Evolutionary conservation across 2,797 vertebrate species (phyloP).

Genomic region (Morelia viridis): DNA sequence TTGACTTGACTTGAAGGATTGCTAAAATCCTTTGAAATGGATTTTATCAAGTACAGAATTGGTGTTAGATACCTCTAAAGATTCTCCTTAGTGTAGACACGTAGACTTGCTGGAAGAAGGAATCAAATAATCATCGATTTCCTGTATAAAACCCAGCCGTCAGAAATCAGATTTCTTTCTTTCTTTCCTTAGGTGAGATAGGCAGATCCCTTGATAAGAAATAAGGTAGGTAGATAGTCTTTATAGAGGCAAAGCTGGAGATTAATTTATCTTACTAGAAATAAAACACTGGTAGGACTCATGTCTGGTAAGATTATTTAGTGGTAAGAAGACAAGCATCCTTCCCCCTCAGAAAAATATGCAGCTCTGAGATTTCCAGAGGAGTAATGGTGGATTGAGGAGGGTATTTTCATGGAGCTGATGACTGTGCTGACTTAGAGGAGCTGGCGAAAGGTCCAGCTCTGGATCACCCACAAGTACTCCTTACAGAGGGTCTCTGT

Average conservation of each 20-base stretch:
- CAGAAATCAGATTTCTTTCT: neutral
- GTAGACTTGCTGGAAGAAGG: neutral
- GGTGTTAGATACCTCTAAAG: neutral
- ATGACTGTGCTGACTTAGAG: no score
- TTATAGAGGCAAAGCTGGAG: neutral
- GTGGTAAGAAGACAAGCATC: neutral
- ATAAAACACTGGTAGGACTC: neutral
- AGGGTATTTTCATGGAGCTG: no score
- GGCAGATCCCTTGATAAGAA: neutral
- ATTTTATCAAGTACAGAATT: neutral
- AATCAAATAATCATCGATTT: neutral
- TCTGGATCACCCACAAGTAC: no score
- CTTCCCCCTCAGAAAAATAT: neutral
- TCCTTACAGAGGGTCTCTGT: no score
- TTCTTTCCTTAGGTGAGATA: neutral
- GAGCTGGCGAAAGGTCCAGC: no score
- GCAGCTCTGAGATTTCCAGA: neutral
- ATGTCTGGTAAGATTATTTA: neutral
- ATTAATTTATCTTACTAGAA: neutral
- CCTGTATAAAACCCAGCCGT: neutral
- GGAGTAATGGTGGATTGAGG: no score
- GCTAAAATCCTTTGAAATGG: neutral
- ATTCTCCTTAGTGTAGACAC: neutral
- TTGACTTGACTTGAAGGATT: neutral
- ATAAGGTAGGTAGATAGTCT: neutral